Base-by-base conservation (phyloP, 2,113 vertebrate genomes). In the Danionella cerebrum region DNA sequence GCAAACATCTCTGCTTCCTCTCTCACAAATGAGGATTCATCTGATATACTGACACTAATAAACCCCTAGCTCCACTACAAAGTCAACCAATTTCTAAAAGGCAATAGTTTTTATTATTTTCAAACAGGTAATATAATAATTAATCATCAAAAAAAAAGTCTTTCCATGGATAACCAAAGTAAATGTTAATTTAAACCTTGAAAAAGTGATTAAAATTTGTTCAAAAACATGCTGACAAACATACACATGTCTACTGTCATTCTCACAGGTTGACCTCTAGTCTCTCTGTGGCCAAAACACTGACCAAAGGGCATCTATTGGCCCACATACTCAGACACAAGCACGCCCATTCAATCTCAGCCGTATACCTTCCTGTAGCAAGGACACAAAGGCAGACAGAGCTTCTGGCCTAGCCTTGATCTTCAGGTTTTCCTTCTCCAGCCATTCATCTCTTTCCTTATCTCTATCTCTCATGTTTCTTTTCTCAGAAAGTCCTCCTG, bases 251-350 rank as follows among this genome's bases (percentile, higher is more conserved):
- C 18, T 45, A 9, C 63, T 29, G 9, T 42, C 51, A 54, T 71
- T 19, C 39, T 86, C 86, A 89, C 70, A 75, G 71, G 21, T 39
- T 86, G 87, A 91, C 86, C 89, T 69, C 73, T 35, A 39, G 70
- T 67, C 79, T 83, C 78, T 74, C 78, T 6, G 6, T 71, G 79
- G 82, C 85, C 81, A 62, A 13, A 14, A 50, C 71, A 66, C 73
- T 42, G 44, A 55, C 53, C 47, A 76, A 62, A 52, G 58, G 78
- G 80, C 76, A 85, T 83, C 79, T 87, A 85, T 62, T 76, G 76
- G 75, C 77, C 76, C 1, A 47, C 73, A 57, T 69, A 69, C 31
- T 19, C 57, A 67, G 0, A 24, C 57, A 65, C 74, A 60, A 67
- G 65, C 27, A 19, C 53, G 58, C 0, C 27, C 60, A 67, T 74